Evolutionary conservation across 2,797 vertebrate genomes (phyloP).

Genomic region (Poecilia picta): DNA sequence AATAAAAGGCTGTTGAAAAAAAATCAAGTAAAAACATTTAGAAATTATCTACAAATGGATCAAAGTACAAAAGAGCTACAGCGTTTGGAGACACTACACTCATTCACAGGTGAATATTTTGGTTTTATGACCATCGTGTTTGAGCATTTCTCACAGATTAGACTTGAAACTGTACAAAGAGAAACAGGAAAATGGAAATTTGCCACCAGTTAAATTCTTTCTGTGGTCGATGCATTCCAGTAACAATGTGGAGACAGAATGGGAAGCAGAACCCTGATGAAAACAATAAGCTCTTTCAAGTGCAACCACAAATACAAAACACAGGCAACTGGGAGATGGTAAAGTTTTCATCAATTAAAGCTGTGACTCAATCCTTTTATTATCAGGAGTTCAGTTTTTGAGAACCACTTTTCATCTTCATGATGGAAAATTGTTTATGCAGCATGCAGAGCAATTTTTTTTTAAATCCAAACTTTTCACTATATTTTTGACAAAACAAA

Average conservation of each 20-base stretch:
- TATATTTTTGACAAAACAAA: not conserved
- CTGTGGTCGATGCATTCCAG: conserved; percentile 53
- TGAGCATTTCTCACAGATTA: conserved; percentile 36
- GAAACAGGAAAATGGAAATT: conserved; percentile 47
- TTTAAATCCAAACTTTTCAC: too few relatives aligned
- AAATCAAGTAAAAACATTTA: conserved; percentile 97
- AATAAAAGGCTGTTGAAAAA: conserved; percentile 87
- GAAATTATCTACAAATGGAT: conserved; percentile 96
- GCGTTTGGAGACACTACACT: conserved; percentile 65
- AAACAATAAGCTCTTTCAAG: conserved; percentile 21
- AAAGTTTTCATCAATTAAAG: conserved; percentile 35
- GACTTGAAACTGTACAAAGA: conserved; percentile 35
- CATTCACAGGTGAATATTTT: conserved; percentile 70
- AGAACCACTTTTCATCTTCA: conserved; percentile 12
- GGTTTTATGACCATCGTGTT: conserved; percentile 52
- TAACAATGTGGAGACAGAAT: conserved; percentile 30
- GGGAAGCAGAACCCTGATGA: conserved; percentile 35
- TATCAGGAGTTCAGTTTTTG: conserved; percentile 7
- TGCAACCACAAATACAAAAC: conserved; percentile 30
- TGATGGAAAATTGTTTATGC: conserved; percentile 14
- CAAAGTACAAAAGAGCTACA: conserved; percentile 90
- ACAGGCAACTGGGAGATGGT: conserved; percentile 14
- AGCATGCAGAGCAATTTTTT: conserved; percentile 1
- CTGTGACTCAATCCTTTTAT: conserved; percentile 25
- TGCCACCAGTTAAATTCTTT: conserved; percentile 40